phyloP scores from a whole-genome alignment of 2,797 vertebrate genomes.

The Stomatorhinus walkeri region DNA sequence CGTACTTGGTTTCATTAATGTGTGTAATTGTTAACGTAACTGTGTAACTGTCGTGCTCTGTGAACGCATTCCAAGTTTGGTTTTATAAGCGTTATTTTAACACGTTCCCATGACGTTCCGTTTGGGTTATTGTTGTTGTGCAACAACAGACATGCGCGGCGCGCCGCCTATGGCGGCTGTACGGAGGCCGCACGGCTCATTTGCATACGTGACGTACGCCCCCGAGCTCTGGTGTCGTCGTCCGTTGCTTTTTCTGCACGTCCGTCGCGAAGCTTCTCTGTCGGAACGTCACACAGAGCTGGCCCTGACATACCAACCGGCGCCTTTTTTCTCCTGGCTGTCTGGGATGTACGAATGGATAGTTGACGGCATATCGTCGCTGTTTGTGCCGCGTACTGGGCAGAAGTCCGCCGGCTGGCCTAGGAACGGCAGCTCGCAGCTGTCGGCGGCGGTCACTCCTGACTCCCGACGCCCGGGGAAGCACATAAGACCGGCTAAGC shows the following conservation, averaged over 20 bases:
- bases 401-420: constrained; percentile 48
- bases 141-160: not conserved
- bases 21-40: not conserved
- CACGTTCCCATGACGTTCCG: not conserved
- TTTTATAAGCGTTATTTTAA: not conserved
- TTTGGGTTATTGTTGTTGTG: not conserved
- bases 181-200: not conserved
- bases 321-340: constrained; percentile 53
- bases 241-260: not conserved
- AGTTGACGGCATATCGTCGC: constrained; percentile 69
- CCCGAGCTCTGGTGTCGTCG: not conserved
- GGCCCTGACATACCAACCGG: constrained; percentile 48
- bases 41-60: not conserved
- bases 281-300: constrained; percentile 44
- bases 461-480: constrained; percentile 40
- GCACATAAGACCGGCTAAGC: constrained; percentile 56
- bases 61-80: not conserved
- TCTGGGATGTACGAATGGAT: constrained; percentile 78
- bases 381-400: constrained; percentile 60
- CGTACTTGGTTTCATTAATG: not conserved
- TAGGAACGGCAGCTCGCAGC: constrained; percentile 36
- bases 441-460: constrained; percentile 33
- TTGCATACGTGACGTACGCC: not conserved
- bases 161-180: not conserved
- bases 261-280: not conserved